These are phyloP conservation scores for Listronotus bonariensis DNA, from an alignment of 1,140 invertebrate genomes.

Conservation along the genomic window DNA sequence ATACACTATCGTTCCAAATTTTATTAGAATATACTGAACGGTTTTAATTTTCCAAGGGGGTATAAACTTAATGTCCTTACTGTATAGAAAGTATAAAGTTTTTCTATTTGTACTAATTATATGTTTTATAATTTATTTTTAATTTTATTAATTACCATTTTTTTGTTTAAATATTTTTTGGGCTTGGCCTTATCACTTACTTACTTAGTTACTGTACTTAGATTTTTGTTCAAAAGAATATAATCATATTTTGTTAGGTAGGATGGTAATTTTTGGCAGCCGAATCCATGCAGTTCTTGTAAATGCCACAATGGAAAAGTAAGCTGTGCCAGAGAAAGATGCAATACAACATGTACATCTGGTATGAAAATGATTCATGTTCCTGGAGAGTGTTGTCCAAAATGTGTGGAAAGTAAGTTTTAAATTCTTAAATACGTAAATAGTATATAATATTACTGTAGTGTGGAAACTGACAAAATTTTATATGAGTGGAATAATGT, in stretches of 20 bases:
- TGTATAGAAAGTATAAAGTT: too few species aligned
- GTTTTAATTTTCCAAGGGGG: too few species aligned
- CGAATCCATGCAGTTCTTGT: constrained; percentile 86
- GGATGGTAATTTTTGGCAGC: constrained; percentile 85
- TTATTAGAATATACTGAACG: too few species aligned
- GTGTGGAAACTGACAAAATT: constrained; percentile 3
- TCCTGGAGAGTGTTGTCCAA: constrained; percentile 82
- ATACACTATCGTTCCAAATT: too few species aligned
- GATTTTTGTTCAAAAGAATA: constrained; percentile 20
- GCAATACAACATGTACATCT: constrained; percentile 69
- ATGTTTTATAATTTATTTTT: too few species aligned
- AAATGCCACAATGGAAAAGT: constrained; percentile 78
- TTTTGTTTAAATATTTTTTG: too few species aligned
- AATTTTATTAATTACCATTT: too few species aligned
- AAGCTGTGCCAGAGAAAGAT: constrained; percentile 78
- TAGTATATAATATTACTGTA: neutral
- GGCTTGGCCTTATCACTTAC: too few species aligned
- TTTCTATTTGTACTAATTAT: too few species aligned
- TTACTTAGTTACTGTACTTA: too few species aligned
- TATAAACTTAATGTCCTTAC: too few species aligned
- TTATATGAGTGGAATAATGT: too few species aligned
- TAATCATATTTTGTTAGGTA: constrained; percentile 57
- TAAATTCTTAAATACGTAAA: constrained; percentile 1
- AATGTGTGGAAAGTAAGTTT: constrained; percentile 77
- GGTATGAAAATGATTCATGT: constrained; percentile 72